phyloP scores from a whole-genome alignment of 2,113 vertebrate species.

The Rhadina sibilatrix region DNA sequence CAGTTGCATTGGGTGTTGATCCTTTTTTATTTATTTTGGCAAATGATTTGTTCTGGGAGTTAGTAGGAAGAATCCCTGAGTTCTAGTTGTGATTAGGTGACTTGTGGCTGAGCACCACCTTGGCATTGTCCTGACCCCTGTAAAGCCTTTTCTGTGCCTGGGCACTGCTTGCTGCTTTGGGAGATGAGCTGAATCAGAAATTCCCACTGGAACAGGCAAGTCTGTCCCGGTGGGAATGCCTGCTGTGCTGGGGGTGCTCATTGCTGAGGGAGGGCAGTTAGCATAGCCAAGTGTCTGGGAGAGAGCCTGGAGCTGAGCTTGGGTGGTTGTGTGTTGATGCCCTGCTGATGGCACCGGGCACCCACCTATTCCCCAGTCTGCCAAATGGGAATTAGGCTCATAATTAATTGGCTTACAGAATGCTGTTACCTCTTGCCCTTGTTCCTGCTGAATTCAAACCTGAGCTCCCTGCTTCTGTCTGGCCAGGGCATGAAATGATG shows the following conservation, averaged over 20 bases:
- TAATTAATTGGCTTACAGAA: not conserved
- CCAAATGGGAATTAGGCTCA: rapidly evolving
- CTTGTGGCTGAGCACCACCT: not conserved
- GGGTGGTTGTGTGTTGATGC: rapidly evolving
- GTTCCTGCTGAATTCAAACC: not conserved
- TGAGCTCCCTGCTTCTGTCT: not conserved
- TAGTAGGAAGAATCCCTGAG: not conserved
- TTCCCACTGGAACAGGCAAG: rapidly evolving
- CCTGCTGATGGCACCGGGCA: rapidly evolving
- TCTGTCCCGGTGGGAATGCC: not conserved
- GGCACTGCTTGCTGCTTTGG: not conserved
- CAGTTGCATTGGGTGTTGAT: not conserved
- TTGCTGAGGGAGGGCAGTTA: not conserved
- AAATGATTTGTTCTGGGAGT: not conserved
- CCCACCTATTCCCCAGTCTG: not conserved
- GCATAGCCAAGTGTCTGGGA: not conserved
- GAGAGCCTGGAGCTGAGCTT: not conserved
- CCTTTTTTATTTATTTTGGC: not conserved
- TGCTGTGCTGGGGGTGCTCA: rapidly evolving
- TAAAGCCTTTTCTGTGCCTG: not conserved
- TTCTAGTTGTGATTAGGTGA: not conserved
- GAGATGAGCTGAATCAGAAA: not conserved
- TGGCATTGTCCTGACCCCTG: rapidly evolving
- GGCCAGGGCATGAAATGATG: not conserved
- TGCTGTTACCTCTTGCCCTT: not conserved